These are phyloP conservation scores for Rhopalosiphum padi DNA, from an alignment of 1,140 invertebrate species.

Conservation along the genomic window DNA sequence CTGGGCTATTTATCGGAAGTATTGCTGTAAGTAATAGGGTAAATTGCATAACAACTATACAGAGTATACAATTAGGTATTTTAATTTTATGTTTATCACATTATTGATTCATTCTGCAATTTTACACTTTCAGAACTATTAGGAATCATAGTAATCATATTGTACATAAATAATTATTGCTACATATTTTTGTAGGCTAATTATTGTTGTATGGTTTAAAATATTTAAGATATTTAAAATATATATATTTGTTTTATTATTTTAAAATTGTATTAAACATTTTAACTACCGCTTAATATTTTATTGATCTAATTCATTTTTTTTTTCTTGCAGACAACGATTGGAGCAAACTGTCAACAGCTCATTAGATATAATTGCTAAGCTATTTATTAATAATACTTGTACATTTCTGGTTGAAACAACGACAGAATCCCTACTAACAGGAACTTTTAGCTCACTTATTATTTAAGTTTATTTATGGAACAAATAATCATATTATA, in stretches of 20 bases:
- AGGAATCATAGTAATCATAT: neutral
- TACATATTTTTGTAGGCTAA: neutral
- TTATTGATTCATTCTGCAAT: neutral
- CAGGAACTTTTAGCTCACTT: conserved; percentile 57
- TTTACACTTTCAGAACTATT: too few relatives aligned
- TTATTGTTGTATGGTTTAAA: too few relatives aligned
- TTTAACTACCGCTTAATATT: neutral
- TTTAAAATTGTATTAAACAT: neutral
- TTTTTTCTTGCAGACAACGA: conserved; percentile 36
- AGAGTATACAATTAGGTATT: neutral
- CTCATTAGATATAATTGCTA: conserved; percentile 30
- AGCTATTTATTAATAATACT: neutral
- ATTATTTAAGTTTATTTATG: conserved; percentile 47
- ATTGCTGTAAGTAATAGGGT: neutral
- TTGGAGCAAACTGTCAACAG: conserved; percentile 33
- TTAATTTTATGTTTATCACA: neutral
- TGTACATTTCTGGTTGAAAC: conserved; percentile 28
- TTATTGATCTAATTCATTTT: neutral
- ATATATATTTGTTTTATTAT: neutral
- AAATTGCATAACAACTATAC: neutral
- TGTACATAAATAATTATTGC: neutral
- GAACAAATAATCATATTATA: conserved; percentile 52
- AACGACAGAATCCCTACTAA: conserved; percentile 41
- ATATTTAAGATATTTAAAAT: neutral
- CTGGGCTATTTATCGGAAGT: neutral